Conservation (phyloP, 2,888 invertebrate genomes). For the Cataglyphis albicans region DNA sequence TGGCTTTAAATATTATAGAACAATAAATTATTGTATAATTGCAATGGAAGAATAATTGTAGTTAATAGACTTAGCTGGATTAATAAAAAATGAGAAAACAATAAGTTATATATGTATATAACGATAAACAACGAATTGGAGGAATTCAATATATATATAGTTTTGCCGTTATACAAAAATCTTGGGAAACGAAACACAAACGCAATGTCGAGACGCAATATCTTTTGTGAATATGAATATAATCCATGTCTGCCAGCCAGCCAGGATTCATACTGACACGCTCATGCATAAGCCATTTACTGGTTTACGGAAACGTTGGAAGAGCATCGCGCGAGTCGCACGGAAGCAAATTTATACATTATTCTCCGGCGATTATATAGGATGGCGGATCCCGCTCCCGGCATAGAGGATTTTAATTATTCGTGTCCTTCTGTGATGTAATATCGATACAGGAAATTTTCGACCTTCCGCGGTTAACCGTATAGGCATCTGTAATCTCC, state of each 20-base stretch:
- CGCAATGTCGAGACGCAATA: no score
- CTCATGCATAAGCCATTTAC: constrained; percentile 48
- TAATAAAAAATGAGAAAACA: neutral
- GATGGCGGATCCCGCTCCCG: constrained; percentile 17
- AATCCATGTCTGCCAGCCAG: constrained; percentile 40
- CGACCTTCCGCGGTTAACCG: neutral
- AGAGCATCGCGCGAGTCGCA: constrained; percentile 1
- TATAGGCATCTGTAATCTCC: neutral
- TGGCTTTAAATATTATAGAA: neutral
- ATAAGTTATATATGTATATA: neutral
- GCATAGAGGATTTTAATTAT: constrained; percentile 40
- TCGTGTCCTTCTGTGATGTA: constrained; percentile 22
- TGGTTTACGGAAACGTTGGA: constrained; percentile 46
- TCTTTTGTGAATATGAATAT: constrained; percentile 45
- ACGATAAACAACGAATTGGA: neutral
- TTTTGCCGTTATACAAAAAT: neutral
- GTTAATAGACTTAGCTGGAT: neutral
- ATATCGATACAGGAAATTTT: constrained; percentile 32
- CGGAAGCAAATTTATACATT: constrained; percentile 52
- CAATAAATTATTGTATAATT: neutral
- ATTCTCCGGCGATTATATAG: constrained; percentile 49
- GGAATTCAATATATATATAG: neutral
- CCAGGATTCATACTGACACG: constrained; percentile 41
- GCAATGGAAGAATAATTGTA: neutral
- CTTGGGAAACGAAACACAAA: neutral